These are phyloP conservation scores for Lasioglossum albipes DNA, from an alignment of 1,140 invertebrate genomes.

Conservation along the genomic window DNA sequence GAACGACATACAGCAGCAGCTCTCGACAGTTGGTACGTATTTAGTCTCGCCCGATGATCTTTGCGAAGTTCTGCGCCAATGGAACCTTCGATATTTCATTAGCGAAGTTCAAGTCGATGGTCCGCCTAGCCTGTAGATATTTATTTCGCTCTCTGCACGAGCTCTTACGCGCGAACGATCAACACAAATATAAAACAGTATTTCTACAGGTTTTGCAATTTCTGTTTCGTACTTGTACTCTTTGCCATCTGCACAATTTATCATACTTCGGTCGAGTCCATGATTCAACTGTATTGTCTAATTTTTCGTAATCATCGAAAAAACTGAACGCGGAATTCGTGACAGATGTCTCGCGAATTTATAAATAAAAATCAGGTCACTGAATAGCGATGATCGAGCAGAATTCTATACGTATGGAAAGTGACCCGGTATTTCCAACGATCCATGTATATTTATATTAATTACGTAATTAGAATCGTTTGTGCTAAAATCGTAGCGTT, in stretches of 20 bases:
- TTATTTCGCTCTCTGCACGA: not conserved
- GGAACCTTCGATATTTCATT: not conserved
- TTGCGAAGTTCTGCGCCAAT: not conserved
- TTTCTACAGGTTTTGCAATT: no score
- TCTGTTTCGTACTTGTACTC: no score
- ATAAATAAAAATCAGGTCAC: no score
- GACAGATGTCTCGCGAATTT: no score
- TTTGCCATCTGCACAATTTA: not conserved
- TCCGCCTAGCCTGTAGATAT: not conserved
- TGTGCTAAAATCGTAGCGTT: no score
- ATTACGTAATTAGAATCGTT: no score
- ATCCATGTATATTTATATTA: no score
- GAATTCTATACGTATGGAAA: no score
- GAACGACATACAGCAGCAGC: constrained; percentile 86
- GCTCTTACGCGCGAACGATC: not conserved
- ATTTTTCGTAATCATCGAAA: not conserved
- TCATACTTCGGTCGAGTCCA: not conserved
- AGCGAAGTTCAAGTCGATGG: not conserved
- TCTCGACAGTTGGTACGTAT: constrained; percentile 85
- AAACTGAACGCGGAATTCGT: not conserved
- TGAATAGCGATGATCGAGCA: no score
- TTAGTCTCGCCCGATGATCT: not conserved
- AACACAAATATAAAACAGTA: not conserved
- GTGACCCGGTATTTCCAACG: no score
- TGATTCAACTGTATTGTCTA: no score